Evolutionary conservation across 1,140 invertebrate species (phyloP), one percentile per base, ranked within the genome.

Genomic region (Cotesia chilonis): DNA sequence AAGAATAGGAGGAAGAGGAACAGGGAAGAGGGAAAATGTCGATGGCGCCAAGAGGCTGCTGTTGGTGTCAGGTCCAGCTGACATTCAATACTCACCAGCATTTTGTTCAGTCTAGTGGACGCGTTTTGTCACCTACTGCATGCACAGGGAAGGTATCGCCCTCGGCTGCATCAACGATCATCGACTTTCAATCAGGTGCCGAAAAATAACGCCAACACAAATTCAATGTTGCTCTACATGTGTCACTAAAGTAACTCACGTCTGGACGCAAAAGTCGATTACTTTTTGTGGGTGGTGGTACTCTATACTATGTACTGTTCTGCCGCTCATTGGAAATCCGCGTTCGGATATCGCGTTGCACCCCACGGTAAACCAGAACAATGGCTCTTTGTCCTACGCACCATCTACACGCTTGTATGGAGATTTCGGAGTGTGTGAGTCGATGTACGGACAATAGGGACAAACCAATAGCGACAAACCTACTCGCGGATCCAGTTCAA

Each of bases 371-470:
- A 68, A 68, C 28, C 54, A 68, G 66, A 68, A 68, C 66, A 68
- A 68, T 68, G 51, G 66, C n/a, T 68, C 66, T 68, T 68, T 68
- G 66, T 68, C 66, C 66, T 68, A 68, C 66, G 66, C 41, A 41
- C 10, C 63, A 38, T 65, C 41, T 7, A 47, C 10, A 47, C 41
- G 41, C 5, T 10, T 47, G 10, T 47, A 47, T 47, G 10, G 6
- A 6, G 6, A 47, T 47, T 9, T 47, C 10, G 41, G 6, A 6
- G 6, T 47, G 6, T 47, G 10, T 47, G 10, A 28, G 28, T 28
- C 28, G 6, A 47, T 47, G 41, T 47, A 47, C 10, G 10, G 17
- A 20, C 57, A 20, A 59, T 59, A 59, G 57, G 57, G 57, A 59
- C 14, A 47, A 59, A 59, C 57, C 57, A 59, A 59, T 59, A 59